Conservation (phyloP, 1,140 invertebrate species). For the Streblospio benedicti region DNA sequence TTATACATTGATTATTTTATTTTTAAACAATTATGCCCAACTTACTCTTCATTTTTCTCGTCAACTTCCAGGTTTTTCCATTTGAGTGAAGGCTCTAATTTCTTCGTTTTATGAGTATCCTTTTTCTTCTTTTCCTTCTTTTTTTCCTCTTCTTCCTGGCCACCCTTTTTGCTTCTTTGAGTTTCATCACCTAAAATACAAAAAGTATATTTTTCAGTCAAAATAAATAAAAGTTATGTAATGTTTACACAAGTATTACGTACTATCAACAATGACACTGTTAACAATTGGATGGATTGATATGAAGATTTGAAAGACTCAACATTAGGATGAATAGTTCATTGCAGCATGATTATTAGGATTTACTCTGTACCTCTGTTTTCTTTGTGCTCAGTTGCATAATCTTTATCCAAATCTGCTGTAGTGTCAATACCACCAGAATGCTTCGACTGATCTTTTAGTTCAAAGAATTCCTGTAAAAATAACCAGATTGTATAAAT, state of each 20-base stretch:
- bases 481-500: not conserved
- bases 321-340: not conserved
- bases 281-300: not conserved
- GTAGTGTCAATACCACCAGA: not conserved
- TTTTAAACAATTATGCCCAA: not conserved
- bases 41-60: slow-evolving; percentile 19
- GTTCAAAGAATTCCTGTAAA: slow-evolving; percentile 10
- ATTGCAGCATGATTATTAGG: not conserved
- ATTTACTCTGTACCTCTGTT: not conserved
- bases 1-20: not conserved
- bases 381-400: not conserved
- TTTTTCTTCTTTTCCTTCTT: slow-evolving; percentile 26
- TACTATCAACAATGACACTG: not conserved
- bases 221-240: not conserved
- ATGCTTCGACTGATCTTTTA: not conserved
- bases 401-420: not conserved
- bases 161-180: slow-evolving; percentile 22
- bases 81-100: slow-evolving; percentile 40
- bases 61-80: slow-evolving; percentile 41
- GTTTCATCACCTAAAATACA: not conserved
- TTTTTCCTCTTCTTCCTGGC: slow-evolving; percentile 19
- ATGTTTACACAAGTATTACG: not conserved
- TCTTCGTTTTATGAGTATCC: slow-evolving; percentile 29
- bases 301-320: not conserved
- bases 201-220: not conserved